Evolutionary conservation across 2,888 invertebrate species (phyloP), one percentile per base, ranked within the genome.

Genomic region (Lobophora halterata): DNA sequence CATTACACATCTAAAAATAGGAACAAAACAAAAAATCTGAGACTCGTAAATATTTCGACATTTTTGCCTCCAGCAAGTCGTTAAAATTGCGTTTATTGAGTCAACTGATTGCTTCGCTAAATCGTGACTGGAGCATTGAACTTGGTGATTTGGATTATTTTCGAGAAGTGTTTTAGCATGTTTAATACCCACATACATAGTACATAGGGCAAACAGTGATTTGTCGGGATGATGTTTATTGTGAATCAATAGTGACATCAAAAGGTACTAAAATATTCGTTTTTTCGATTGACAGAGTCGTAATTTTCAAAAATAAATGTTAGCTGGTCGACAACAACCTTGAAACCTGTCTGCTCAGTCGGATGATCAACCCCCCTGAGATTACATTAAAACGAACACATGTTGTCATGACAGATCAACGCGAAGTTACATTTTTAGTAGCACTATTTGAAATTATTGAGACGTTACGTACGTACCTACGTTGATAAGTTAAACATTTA

Each of bases 11-110:
- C 64, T 68, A 67, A 72, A 73, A 74, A 68, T 70, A 70, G 66
- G 60, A 61, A 49, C 58, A 61, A 72, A 72, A 70, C 71, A 77
- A 79, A 79, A 80, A 73, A 70, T 65, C 61, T 67, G 54, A 61
- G 66, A 65, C 73, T 75, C 69, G 71, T 80, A 77, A 80, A 79
- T 68, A 79, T 77, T 80, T 78, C 74, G 71, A 71, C 73, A 77
- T 76, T 74, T 77, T 73, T 66, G 72, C 76, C 61, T 61, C 65
- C 50, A 62, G 70, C 73, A 54, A 68, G 60, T 72, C 61, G 74
- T 78, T 78, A 71, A 77, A n/a, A 77, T 76, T 71, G 71, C 72
- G 69, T 75, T 78, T 77, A 73, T 77, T 74, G 70, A 76, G 73
- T 64, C 59, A 65, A 61, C 65, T 71, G 69, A 78, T 74, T 71